Percentiles rank a stretch among this genome's conserved stretches.
These are phyloP conservation scores for Oxygymnocypris stewartii DNA, from an alignment of 2,113 vertebrate species.

Conservation along the genomic window DNA sequence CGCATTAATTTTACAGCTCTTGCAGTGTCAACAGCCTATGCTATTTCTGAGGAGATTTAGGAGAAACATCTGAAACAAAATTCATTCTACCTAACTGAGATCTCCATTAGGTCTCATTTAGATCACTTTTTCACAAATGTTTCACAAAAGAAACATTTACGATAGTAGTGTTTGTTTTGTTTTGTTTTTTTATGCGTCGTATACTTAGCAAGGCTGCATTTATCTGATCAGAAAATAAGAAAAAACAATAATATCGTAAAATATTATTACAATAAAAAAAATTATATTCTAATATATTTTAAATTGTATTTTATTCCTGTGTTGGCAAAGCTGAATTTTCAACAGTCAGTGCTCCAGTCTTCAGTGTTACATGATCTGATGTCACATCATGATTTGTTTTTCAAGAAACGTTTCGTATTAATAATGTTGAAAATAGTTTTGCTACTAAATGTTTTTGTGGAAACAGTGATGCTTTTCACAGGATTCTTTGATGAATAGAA, in stretches of 20 bases:
- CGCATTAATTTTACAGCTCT: neutral
- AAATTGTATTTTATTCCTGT: neutral
- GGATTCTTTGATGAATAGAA: neutral
- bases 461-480: too few species aligned
- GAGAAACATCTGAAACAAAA: neutral
- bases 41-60: neutral
- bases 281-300: neutral
- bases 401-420: neutral
- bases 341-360: neutral
- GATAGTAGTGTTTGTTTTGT: neutral
- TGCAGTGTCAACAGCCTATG: neutral
- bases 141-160: too few species aligned
- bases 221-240: too few species aligned
- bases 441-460: too few species aligned
- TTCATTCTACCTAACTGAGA: neutral
- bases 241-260: too few species aligned
- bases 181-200: neutral
- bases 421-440: neutral
- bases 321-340: neutral
- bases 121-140: too few species aligned
- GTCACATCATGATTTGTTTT: neutral
- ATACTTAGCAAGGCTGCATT: neutral
- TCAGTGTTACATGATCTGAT: neutral
- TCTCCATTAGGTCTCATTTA: too few species aligned
- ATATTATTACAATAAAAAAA: neutral